phyloP scores from a whole-genome alignment of 2,888 invertebrate species.

The Syrista parreyssii region DNA sequence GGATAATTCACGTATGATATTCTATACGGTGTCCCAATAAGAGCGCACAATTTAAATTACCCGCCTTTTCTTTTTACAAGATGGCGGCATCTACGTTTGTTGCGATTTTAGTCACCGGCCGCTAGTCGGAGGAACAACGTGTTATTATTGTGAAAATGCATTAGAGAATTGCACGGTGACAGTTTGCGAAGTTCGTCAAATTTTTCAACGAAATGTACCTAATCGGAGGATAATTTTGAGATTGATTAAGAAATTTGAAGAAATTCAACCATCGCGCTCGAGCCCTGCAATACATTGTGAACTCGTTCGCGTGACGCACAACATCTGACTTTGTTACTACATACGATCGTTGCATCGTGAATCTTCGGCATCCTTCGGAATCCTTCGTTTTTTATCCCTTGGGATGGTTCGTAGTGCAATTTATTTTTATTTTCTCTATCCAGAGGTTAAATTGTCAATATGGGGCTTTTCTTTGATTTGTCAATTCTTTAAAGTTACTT shows the following conservation, averaged over 20 bases:
- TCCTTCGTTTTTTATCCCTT: neutral
- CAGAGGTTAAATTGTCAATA: neutral
- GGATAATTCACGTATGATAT: neutral
- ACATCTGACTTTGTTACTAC: constrained; percentile 40
- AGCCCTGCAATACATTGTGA: constrained; percentile 45
- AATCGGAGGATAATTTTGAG: too few species aligned
- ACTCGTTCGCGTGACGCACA: constrained; percentile 55
- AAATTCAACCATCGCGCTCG: constrained; percentile 23
- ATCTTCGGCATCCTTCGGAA: neutral
- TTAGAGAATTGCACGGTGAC: too few species aligned
- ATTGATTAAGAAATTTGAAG: too few species aligned
- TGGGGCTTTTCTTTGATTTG: neutral
- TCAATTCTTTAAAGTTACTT: neutral
- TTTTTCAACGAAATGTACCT: too few species aligned
- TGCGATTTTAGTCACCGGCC: too few species aligned
- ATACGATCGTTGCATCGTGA: constrained; percentile 13
- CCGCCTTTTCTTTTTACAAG: too few species aligned
- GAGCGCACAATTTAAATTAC: too few species aligned
- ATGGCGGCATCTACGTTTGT: too few species aligned
- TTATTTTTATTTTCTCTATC: neutral
- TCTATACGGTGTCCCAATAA: too few species aligned
- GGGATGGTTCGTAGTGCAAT: neutral
- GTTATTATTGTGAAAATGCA: too few species aligned
- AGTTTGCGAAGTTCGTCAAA: too few species aligned
- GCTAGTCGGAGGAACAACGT: too few species aligned